Evolutionary conservation across 2,797 vertebrate genomes (phyloP).

Genomic region (Argentina silus): DNA sequence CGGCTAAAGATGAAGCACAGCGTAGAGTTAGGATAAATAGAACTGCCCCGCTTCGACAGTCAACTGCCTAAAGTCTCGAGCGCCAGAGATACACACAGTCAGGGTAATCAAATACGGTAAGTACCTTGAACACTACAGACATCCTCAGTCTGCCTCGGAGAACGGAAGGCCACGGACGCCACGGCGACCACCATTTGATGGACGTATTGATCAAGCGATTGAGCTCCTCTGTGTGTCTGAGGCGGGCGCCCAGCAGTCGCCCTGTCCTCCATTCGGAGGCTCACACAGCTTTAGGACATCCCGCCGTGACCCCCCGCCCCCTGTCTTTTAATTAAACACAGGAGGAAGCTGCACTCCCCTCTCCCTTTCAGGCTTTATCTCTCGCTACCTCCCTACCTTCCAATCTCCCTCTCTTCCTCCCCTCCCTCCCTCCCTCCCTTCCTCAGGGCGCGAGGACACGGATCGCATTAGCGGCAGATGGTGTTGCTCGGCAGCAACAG

Average conservation of each 20-base stretch:
- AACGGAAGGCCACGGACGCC: too few relatives aligned
- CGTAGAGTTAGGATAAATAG: not conserved
- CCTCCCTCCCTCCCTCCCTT: slow-evolving; percentile 17
- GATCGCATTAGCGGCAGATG: slow-evolving; percentile 67
- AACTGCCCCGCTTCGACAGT: not conserved
- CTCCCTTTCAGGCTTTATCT: not conserved
- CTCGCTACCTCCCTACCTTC: not conserved
- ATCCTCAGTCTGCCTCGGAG: too few relatives aligned
- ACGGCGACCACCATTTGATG: not conserved
- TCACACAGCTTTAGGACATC: slow-evolving; percentile 29
- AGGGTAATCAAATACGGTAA: not conserved
- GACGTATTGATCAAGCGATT: not conserved
- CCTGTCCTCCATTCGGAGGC: not conserved
- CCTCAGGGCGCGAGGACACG: slow-evolving; percentile 49
- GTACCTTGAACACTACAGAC: not conserved
- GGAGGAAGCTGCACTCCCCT: slow-evolving; percentile 30
- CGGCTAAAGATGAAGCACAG: slow-evolving; percentile 22
- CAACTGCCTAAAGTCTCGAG: not conserved
- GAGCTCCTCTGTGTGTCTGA: not conserved
- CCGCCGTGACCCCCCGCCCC: slow-evolving; percentile 34
- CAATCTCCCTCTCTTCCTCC: not conserved
- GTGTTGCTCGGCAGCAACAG: slow-evolving; percentile 66
- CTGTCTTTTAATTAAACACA: slow-evolving; percentile 51
- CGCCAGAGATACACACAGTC: not conserved
- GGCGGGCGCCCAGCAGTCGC: not conserved